Evolutionary conservation across 1,140 invertebrate genomes (phyloP).

Genomic region (Pectinophora gossypiella): DNA sequence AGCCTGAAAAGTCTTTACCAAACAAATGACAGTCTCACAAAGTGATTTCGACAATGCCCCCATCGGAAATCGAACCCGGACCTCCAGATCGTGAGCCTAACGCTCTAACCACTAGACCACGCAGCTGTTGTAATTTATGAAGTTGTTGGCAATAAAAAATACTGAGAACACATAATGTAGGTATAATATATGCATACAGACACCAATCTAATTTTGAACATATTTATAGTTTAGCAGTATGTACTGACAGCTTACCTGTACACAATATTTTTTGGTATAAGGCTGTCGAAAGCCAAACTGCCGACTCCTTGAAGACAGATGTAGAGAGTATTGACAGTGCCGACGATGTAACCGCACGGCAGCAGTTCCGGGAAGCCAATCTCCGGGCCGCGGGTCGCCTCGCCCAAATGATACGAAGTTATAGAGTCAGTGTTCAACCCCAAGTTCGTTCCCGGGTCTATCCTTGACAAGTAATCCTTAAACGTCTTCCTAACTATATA

Average conservation of each 20-base stretch:
- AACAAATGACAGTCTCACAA: too few relatives aligned
- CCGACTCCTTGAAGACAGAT: conserved; percentile 93
- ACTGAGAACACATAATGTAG: too few relatives aligned
- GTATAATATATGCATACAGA: too few relatives aligned
- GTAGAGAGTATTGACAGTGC: conserved; percentile 87
- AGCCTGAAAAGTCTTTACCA: too few relatives aligned
- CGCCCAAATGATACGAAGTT: conserved; percentile 93
- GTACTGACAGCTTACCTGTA: conserved; percentile 90
- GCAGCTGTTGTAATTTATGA: too few relatives aligned
- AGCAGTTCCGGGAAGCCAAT: conserved; percentile 89
- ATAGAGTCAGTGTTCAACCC: conserved; percentile 93
- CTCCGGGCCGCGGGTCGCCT: conserved; percentile 84
- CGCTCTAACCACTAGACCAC: too few relatives aligned
- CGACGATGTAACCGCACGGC: conserved; percentile 95
- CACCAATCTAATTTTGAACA: too few relatives aligned
- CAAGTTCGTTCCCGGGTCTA: conserved; percentile 94
- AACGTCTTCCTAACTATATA: conserved; percentile 93
- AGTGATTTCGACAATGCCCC: too few relatives aligned
- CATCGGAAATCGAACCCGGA: too few relatives aligned
- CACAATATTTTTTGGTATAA: conserved; percentile 97
- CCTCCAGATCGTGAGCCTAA: too few relatives aligned
- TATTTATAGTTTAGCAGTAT: too few relatives aligned
- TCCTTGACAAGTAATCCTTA: conserved; percentile 94
- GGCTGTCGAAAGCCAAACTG: conserved; percentile 94
- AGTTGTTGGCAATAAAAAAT: too few relatives aligned